Evolutionary conservation across 2,797 vertebrate genomes (phyloP), one percentile per base, ranked within the genome.

Genomic region (Cheirogaleus major): DNA sequence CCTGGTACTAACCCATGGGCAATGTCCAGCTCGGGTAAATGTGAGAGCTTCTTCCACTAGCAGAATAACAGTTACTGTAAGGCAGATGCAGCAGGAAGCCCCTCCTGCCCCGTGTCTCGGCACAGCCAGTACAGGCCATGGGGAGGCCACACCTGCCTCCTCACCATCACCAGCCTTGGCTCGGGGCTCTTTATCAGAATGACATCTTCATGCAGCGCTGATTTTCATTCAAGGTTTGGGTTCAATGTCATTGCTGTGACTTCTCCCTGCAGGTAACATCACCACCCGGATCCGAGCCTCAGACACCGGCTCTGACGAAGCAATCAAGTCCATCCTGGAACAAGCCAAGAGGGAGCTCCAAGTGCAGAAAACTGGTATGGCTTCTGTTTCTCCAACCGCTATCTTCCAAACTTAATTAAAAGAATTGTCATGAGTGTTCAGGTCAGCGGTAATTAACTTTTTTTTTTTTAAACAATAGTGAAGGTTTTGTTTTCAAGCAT

Each of bases 311-410:
- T 99, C 99, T 95, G 99, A 99, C 65, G 99, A 99, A 98, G 99
- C 99, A 57, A 99, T 99, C 99, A 99, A 99, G 99, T 99, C 99
- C 97, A 99, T 99, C 98, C 99, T 99, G 18, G 99, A 99, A 92
- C 99, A 99, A 98, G 99, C 99, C 98, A 99, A 99, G 99, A 98
- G 99, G 99, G 99, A 99, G 98, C 99, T 99, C 98, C 99, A 99
- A 99, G 99, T 99, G 98, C 99, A 99, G 98, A 99, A 99, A 99
- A 99, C 99, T 69, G 99, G 99, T 99, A 99, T 57, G 93, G 76
- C 12, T 4, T 45, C 81, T 5, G 0, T 93, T 67, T 89, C 92
- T n/a, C 65, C 93, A 27, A 23, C 96, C 41, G 30, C 93, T 96
- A 82, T 73, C 73, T 94, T 86, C 93, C 93, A 75, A 4, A 70